Evolutionary conservation across 92 coral and sea anemone species (phyloP), one percentile per base, ranked within the genome.

Genomic region (Heliopora coerulea): DNA sequence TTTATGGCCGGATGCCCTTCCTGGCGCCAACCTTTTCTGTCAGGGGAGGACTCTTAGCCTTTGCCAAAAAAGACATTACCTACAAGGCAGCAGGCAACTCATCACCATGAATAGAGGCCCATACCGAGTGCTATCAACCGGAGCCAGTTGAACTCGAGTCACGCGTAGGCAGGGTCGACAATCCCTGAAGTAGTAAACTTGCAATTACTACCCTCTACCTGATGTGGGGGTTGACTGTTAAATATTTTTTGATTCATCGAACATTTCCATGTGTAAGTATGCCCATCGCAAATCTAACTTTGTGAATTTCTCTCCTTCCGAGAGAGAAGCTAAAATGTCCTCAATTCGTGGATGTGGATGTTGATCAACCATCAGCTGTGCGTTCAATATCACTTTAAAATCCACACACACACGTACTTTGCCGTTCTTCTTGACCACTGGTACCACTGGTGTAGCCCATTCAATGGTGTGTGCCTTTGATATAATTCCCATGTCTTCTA

Each of bases 251-350:
- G 74, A 77, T n/a, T 63, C 78, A 20, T 63, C 78, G 15, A 79
- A 80, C 21, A 86, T 68, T 58, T 83, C 85, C 87, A 83, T 83
- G 64, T 83, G 84, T 5, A 61, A 42, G 76, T 83, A 87, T 3
- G 91, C 85, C 17, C 79, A 80, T 26, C 46, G 37, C 60, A 83
- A 68, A 56, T 87, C 91, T 59, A 83, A 15, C 54, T 59, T 78
- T 0, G 56, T 58, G 54, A 87, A 87, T 68, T 19, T 18, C 42
- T 76, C 68, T 0, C 81, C 86, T 29, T 74, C 88, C 29, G 52
- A n/a, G 11, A 73, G 33, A 13, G 24, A 12, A 8, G 46, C 44
- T 2, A 54, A 24, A 54, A 73, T 54, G 29, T 73, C 78, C 52
- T 73, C 65, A 24, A 54, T 54, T 3, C 49, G n/a, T 54, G 78